These are phyloP conservation scores for Lysiphlebus fabarum DNA, from an alignment of 1,140 invertebrate species.

Conservation along the genomic window DNA sequence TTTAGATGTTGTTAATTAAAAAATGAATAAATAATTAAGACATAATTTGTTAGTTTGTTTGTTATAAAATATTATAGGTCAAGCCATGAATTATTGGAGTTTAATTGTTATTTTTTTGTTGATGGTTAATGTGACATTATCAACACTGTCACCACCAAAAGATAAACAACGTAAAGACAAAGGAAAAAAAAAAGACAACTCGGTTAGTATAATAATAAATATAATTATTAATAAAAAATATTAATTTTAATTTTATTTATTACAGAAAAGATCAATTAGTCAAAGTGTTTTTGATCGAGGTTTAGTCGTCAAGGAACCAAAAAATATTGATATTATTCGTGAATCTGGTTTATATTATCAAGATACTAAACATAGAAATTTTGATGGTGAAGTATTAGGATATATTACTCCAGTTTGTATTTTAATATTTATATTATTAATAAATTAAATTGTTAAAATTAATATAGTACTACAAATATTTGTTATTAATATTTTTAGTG, in stretches of 20 bases:
- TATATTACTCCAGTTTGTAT: slow-evolving; percentile 81
- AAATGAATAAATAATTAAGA: neutral
- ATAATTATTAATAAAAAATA: neutral
- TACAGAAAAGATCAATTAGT: slow-evolving; percentile 60
- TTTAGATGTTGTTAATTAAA: neutral
- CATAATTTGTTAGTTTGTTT: neutral
- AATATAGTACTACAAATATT: slow-evolving; percentile 12
- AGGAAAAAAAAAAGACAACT: slow-evolving; percentile 33
- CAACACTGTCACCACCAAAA: slow-evolving; percentile 39
- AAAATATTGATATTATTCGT: slow-evolving; percentile 69
- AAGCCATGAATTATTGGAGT: slow-evolving; percentile 36
- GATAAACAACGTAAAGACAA: slow-evolving; percentile 34
- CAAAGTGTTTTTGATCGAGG: slow-evolving; percentile 67
- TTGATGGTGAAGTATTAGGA: slow-evolving; percentile 72
- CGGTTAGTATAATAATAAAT: neutral
- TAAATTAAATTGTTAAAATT: slow-evolving; percentile 18
- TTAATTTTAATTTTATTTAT: slow-evolving; percentile 6
- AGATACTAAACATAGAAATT: slow-evolving; percentile 63
- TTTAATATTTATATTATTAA: slow-evolving; percentile 20
- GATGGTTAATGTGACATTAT: slow-evolving; percentile 22
- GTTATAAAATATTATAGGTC: neutral
- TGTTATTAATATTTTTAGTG: slow-evolving; percentile 64
- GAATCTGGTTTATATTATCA: slow-evolving; percentile 72
- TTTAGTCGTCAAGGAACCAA: slow-evolving; percentile 64
- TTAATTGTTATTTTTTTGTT: slow-evolving; percentile 28